Base-by-base conservation (phyloP, 2,888 invertebrate species). In the Drosophila ezoana region DNA sequence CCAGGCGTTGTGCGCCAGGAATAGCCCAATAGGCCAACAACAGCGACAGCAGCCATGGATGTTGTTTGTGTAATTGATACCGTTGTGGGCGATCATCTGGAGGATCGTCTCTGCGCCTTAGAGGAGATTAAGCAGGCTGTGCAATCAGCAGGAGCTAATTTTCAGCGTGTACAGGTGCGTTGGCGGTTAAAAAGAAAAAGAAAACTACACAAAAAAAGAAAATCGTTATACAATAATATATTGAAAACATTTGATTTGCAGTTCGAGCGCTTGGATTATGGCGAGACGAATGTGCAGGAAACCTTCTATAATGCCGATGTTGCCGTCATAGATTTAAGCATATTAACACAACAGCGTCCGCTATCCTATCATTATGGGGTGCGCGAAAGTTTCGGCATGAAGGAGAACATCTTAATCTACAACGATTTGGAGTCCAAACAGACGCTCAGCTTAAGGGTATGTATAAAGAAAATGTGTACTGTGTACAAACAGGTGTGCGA, bases 221-320 rank as follows among this genome's bases (percentile, higher is more conserved):
- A 47, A 37, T 28, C 63, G 71, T 85, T 72, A 77, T 65, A 80
- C 80, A 81, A 87, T 77, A 63, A 52, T 48, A 28, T 28, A 16
- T 32, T 35, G 20, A 13, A 4, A 10, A 52, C 51, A 41, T 49
- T 56, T 54, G 32, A 51, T 49, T 77, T 80, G 14, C 93, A 97
- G 96, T 99, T 98, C 94, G 98, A 99, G 91, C 98, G 98, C 92
- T 93, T 99, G 78, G 99, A 99, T 93, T 99, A 98, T 93, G 99
- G 99, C 0, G 99, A 99, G 93, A 96, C 98, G 13, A 97, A 97
- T 92, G 97, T 97, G 0, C 93, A 99, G 87, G 98, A 99, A 91
- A 96, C 95, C 78, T 99, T 99, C 93, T 99, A 99, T 93, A 98
- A 98, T 94, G 99, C 99, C 0, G 99, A 99, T 92, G 98, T 99